phyloP scores from a whole-genome alignment of 2,888 invertebrate species.

The Eustalomyia histrio region DNA sequence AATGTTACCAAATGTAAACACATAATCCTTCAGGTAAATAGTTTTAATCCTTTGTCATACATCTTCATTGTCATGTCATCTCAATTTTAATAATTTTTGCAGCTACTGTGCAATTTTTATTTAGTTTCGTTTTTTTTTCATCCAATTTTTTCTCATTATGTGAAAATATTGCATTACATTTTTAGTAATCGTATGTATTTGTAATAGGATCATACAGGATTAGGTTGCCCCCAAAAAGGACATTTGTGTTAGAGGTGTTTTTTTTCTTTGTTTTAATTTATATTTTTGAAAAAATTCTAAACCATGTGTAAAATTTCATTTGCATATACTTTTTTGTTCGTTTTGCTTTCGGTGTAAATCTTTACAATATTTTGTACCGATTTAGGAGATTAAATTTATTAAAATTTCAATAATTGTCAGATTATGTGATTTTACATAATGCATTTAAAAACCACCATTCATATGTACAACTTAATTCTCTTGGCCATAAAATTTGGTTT shows the following conservation, averaged over 20 bases:
- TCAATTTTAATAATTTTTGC: conserved; percentile 45
- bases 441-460: background rate
- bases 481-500: no score
- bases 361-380: conserved; percentile 9
- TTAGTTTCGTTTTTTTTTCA: background rate
- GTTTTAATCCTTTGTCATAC: conserved; percentile 65
- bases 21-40: conserved; percentile 69
- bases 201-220: conserved; percentile 59
- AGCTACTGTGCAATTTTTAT: conserved; percentile 26
- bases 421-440: conserved; percentile 22
- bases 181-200: background rate
- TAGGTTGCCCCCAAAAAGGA: conserved; percentile 48
- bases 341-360: background rate
- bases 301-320: background rate
- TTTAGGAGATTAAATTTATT: background rate
- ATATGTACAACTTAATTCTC: background rate
- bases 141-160: conserved; percentile 17
- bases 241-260: background rate
- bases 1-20: conserved; percentile 45
- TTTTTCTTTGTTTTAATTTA: no score
- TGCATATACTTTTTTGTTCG: background rate
- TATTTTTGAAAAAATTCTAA: background rate
- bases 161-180: conserved; percentile 43
- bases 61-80: conserved; percentile 54
- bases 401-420: conserved; percentile 13